These are phyloP conservation scores for Nesidiocoris tenuis DNA, from an alignment of 2,888 invertebrate species.

Conservation along the genomic window DNA sequence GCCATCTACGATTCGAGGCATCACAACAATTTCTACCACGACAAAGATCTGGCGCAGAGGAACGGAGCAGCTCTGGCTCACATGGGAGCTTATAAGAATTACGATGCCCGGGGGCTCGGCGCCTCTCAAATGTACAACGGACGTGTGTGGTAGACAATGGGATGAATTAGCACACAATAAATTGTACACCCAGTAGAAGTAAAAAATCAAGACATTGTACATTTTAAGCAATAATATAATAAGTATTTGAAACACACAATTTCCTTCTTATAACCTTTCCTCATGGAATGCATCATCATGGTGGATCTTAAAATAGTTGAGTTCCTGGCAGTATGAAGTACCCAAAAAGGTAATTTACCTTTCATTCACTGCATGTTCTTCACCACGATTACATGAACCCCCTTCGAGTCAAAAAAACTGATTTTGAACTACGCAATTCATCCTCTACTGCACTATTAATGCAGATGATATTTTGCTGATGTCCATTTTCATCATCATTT, in stretches of 20 bases:
- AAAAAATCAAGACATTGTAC: background rate
- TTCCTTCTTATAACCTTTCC: no score
- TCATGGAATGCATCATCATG: no score
- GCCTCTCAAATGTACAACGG: background rate
- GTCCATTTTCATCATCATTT: no score
- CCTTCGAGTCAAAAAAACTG: no score
- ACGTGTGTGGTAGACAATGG: background rate
- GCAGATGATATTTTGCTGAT: no score
- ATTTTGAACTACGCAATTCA: no score
- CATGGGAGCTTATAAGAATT: background rate
- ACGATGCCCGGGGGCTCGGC: background rate
- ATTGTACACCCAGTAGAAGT: background rate
- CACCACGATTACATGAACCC: no score
- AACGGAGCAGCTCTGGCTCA: constrained; percentile 22
- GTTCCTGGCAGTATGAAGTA: no score
- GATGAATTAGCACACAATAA: background rate
- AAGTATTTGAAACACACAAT: background rate
- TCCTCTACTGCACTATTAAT: no score
- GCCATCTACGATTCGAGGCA: constrained; percentile 19
- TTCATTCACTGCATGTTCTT: no score
- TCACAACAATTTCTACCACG: constrained; percentile 36
- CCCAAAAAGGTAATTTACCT: no score
- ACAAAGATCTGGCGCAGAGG: constrained; percentile 22
- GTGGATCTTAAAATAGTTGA: no score
- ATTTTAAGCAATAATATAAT: background rate